Conservation (phyloP, 2,113 vertebrate species). For the Oreochromis niloticus region DNA sequence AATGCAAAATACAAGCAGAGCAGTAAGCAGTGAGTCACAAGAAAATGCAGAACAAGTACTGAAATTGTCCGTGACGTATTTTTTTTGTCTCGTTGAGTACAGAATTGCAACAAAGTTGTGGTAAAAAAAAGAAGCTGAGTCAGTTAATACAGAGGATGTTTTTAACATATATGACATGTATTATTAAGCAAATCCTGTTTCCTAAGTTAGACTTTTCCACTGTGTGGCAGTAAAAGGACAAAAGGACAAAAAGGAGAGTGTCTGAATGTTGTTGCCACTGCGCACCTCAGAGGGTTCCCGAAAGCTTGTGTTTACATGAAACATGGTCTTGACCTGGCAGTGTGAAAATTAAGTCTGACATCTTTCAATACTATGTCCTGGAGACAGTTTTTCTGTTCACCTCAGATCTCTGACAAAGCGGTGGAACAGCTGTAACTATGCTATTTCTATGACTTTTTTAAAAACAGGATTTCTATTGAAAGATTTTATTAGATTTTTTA, state of each 20-base stretch:
- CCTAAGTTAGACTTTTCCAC: neutral
- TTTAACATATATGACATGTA: neutral
- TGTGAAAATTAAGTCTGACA: neutral
- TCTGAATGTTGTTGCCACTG: neutral
- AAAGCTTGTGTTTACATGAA: neutral
- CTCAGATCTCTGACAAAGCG: neutral
- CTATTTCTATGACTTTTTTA: neutral
- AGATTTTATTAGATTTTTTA: neutral
- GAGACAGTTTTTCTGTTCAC: neutral
- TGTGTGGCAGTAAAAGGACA: neutral
- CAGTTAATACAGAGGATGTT: neutral
- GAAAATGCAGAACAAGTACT: neutral
- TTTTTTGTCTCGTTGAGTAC: neutral
- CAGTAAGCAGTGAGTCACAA: neutral
- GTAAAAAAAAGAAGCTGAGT: accelerated
- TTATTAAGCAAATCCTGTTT: neutral
- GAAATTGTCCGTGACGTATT: neutral
- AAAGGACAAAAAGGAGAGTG: neutral
- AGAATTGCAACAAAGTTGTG: neutral
- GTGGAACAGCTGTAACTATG: neutral
- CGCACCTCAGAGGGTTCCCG: neutral
- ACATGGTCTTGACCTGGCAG: neutral
- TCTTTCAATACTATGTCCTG: neutral
- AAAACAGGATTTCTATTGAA: neutral
- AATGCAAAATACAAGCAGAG: neutral